Base-by-base conservation (phyloP, 1,140 invertebrate genomes). In the Hestina assimilis region DNA sequence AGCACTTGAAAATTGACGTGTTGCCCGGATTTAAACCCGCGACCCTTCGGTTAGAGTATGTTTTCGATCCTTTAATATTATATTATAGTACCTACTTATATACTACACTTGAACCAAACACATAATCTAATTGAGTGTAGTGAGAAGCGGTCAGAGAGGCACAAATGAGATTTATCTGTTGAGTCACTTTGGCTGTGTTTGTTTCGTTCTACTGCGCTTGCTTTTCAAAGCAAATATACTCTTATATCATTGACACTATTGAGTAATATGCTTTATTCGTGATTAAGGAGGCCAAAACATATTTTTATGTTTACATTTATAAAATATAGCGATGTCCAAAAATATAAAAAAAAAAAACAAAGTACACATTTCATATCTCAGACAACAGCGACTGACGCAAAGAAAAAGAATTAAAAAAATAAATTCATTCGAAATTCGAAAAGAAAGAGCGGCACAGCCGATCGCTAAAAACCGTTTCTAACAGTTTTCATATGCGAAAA, bases 141-240 rank as follows among this genome's bases (percentile, higher is more conserved):
- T 66, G 60, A 69, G 67, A 61, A 75, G 68, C 68, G 75, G 75
- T 78, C 70, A 75, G 72, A 55, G 60, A 65, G 69, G 62, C 70
- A 69, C 72, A 78, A 78, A 78, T 69, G 72, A 72, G 70, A 78
- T 78, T 75, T 78, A 75, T 73, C 70, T 70, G 66, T 66, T 59
- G 59, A 69, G 58, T 64, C 64, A 58, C 53, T 70, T 29, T 50
- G 38, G 48, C 48, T 47, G 47, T 59, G 62, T 59, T 64, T 64
- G 46, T 50, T 43, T 31, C 46, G 40, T 8, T 23, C 55, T 45
- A 43, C 59, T 56, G 59, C 24, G 42, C 50, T 42, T 15, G 33
- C 31, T 35, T 35, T 15, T 38, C 26, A 28, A 35, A 17, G 35
- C 24, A 33, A 20, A 24, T 38, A 38, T 38, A 24, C 12, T 7